Evolutionary conservation across 2,113 vertebrate genomes (phyloP).

Genomic region (Hippocampus comes): DNA sequence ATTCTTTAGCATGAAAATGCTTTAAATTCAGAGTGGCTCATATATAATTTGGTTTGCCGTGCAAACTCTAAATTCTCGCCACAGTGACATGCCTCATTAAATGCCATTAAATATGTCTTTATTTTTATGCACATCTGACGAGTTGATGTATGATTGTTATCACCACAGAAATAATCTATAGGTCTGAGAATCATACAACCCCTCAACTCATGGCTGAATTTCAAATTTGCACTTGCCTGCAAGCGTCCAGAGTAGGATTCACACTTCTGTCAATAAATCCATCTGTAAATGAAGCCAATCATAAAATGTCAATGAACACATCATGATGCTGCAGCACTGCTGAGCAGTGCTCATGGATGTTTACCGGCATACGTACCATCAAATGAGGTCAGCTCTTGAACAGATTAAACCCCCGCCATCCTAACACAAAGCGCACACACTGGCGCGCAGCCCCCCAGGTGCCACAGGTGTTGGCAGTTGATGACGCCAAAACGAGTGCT

Average conservation of each 20-base stretch:
- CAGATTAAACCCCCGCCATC: background rate
- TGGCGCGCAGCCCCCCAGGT: background rate
- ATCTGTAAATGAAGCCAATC: background rate
- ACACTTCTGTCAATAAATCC: background rate
- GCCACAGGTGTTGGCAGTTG: slow-evolving; percentile 2
- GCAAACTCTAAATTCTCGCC: background rate
- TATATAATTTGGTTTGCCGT: background rate
- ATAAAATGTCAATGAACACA: background rate
- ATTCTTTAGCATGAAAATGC: background rate
- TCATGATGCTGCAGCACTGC: background rate
- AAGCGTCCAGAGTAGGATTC: background rate
- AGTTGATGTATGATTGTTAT: slow-evolving; percentile 6
- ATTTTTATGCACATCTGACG: slow-evolving; percentile 5
- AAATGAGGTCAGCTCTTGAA: slow-evolving; percentile 1
- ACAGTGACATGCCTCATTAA: slow-evolving; percentile 3
- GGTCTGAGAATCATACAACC: background rate
- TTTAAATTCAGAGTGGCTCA: background rate
- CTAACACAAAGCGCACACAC: background rate
- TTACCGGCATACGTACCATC: background rate
- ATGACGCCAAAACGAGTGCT: background rate
- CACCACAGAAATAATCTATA: background rate
- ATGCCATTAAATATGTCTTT: background rate
- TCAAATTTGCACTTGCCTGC: background rate
- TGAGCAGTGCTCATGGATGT: background rate
- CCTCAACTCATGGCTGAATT: background rate